Evolutionary conservation across 2,113 vertebrate genomes (phyloP), one percentile per base, ranked within the genome.

Genomic region (Urocolius indicus): DNA sequence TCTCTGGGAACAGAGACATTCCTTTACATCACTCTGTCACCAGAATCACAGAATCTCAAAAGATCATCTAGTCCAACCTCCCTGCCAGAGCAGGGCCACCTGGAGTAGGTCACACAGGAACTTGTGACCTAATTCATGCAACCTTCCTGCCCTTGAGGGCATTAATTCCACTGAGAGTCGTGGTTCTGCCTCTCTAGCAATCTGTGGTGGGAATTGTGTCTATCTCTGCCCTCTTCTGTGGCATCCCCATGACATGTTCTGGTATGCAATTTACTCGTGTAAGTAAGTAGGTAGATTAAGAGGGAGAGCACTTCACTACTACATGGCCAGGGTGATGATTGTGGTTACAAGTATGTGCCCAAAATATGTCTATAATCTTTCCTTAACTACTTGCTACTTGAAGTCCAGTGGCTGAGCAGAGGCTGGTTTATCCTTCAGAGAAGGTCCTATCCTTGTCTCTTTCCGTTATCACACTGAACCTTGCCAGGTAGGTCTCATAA

Each of bases 261-360:
- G 12, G 5, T 65, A 16, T 8, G 12, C 21, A 41, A 8, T 78
- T 74, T 78, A 46, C 24, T 69, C 55, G 27, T 46, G 14, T 49
- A 32, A 54, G 26, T 58, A 63, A 19, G 29, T 30, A 55, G 24
- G 45, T 26, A 61, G 38, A 16, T 61, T 68, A 67, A 65, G 26
- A 22, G 22, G 8, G 26, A 89, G 24, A 23, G 14, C 34, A 18
- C 21, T 88, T 81, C 43, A 18, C 13, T 80, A 4, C 0, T 80
- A 4, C 0, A 0, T 38, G 59, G 10, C 52, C 10, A 8, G 36
- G 11, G 7, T 17, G 4, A 26, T 73, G 18, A 19, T 8, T 52
- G 17, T 36, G 32, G 23, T 63, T 26, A 38, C 15, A 34, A 6
- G 0, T 7, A 2, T 67, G 26, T 62, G 11, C 22, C n/a, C 22